Evolutionary conservation across 2,888 invertebrate species (phyloP), one percentile per base, ranked within the genome.

Genomic region (Seira musarum): DNA sequence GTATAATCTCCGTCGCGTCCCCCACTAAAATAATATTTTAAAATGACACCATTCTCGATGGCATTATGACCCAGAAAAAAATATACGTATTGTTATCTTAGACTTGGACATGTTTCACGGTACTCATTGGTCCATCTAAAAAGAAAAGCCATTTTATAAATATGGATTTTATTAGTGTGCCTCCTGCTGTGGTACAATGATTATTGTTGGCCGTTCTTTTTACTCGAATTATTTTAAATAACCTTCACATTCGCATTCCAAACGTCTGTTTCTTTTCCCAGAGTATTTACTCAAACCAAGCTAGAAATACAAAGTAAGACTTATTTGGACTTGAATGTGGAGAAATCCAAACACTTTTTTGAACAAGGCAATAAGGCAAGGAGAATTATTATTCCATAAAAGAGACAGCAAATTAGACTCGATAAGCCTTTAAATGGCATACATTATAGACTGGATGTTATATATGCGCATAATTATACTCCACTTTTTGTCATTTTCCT

Each of bases 111-210:
- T 30, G n/a, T n/a, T n/a, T n/a, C n/a, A n/a, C n/a, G n/a, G n/a
- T n/a, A n/a, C n/a, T n/a, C n/a, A n/a, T n/a, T n/a, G n/a, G n/a
- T n/a, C n/a, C n/a, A n/a, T n/a, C n/a, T n/a, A n/a, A n/a, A n/a
- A n/a, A 30, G 8, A 8, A 30, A 8, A 8, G 53, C 53, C 8
- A 30, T 53, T 53, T 53, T 13, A 70, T 21, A 70, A 70, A 70
- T 70, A 70, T 72, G 70, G 63, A 77, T 66, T 77, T 77, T 71
- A 78, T 78, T 72, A 25, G 30, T 22, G 69, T 53, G 61, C 67
- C 63, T 49, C 78, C 78, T 61, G 61, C 46, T 65, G 40, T 3
- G 30, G 30, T 19, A 67, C 25, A 22, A 77, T 78, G 78, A 68
- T 78, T 78, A 78, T 68, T 78, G 68, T 67, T 61, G 53, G 17